Evolutionary conservation across 2,113 vertebrate genomes (phyloP), one percentile per base, ranked within the genome.

Genomic region (Sorex araneus): DNA sequence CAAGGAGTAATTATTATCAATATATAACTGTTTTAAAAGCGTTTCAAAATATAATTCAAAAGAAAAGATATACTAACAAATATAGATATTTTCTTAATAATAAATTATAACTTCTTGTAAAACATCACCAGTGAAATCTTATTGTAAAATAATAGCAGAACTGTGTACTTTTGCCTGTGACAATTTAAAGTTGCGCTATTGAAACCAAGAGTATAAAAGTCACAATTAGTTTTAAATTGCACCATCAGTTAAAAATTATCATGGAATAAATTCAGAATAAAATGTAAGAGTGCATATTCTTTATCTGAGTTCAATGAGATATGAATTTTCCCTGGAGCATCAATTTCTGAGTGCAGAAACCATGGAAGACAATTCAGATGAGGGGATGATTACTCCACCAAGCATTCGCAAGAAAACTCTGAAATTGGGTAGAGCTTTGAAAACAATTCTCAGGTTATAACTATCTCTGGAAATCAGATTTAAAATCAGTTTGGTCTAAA

Each of bases 401-500:
- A 81, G 27, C 21, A 93, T 0, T 0, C 28, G 47, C 87, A 84
- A 16, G 9, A 16, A 25, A 84, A 57, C 50, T 93, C 6, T 90
- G 45, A 97, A 93, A 89, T 70, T 43, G 45, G 0, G 0, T 86
- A 57, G 87, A 86, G 6, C 94, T 95, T 80, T 90, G 40, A 91
- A 97, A 97, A 94, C 21, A 96, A 82, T 78, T 94, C 11, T 0
- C 92, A 92, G 73, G 34, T 95, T 77, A 95, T 93, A 92, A 94
- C 74, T 57, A 87, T 75, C 50, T 47, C 82, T 70, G 64, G 67
- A 92, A 96, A 96, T 92, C 74, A 96, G 36, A 93, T 94, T 97
- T 95, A 92, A 97, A 97, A 95, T 94, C 47, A 92, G 30, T 93
- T 94, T 94, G 57, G 23, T 89, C 85, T 93, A 94, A 97, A 95